These are phyloP conservation scores for Osmoderma eremita DNA, from an alignment of 2,888 invertebrate genomes.

Conservation along the genomic window DNA sequence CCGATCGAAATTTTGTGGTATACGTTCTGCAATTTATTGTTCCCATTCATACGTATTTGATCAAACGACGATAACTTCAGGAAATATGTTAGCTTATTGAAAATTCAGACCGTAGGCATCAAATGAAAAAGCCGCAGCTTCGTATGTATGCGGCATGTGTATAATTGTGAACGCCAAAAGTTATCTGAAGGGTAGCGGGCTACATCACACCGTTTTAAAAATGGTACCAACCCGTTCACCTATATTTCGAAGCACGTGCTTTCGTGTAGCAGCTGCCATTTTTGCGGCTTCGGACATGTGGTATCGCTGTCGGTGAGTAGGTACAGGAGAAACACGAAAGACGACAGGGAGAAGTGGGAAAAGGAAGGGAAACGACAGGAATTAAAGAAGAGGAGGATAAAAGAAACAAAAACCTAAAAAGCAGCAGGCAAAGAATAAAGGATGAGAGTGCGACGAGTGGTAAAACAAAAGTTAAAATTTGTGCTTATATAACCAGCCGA, in stretches of 20 bases:
- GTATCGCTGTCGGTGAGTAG: slow-evolving; percentile 8
- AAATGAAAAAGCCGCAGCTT: not conserved
- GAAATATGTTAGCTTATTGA: too few species aligned
- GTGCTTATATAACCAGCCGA: slow-evolving; percentile 55
- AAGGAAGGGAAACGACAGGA: slow-evolving; percentile 35
- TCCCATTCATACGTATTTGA: too few species aligned
- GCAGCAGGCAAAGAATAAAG: slow-evolving; percentile 40
- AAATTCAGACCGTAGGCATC: not conserved
- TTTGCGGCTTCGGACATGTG: slow-evolving; percentile 45
- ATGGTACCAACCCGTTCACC: slow-evolving; percentile 53
- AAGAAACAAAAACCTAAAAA: slow-evolving; percentile 30
- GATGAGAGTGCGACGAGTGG: slow-evolving; percentile 36
- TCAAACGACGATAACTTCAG: too few species aligned
- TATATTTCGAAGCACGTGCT: slow-evolving; percentile 57
- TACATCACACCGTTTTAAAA: slow-evolving; percentile 39
- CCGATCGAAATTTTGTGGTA: too few species aligned
- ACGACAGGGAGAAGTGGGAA: slow-evolving; percentile 12
- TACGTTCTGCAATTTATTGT: too few species aligned
- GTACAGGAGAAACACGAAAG: slow-evolving; percentile 14
- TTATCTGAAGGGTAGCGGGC: slow-evolving; percentile 30
- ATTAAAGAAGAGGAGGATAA: too few species aligned
- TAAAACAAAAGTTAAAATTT: slow-evolving; percentile 42
- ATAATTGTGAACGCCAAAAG: slow-evolving; percentile 24
- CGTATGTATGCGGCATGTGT: not conserved
- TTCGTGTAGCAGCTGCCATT: slow-evolving; percentile 60